A percentile compares a stretch with the other conserved stretches of the same genome.
phyloP scores from a whole-genome alignment of 2,113 vertebrate genomes.

The Heteronetta atricapilla region DNA sequence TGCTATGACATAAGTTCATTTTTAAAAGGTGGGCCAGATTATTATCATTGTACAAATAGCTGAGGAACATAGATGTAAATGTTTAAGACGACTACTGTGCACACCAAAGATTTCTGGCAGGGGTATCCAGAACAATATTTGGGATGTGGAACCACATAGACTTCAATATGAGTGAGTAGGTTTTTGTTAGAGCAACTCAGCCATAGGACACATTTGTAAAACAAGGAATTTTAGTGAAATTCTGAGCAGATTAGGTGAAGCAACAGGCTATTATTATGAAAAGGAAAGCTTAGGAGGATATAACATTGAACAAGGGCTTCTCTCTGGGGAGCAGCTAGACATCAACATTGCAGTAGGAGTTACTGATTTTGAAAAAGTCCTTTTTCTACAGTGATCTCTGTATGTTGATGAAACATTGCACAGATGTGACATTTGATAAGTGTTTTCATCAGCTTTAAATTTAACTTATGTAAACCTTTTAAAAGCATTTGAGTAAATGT shows the following conservation, averaged over 20 bases:
- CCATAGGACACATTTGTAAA: background rate
- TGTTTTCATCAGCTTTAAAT: background rate
- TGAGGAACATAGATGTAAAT: background rate
- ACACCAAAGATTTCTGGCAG: background rate
- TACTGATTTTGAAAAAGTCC: background rate
- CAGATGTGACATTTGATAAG: background rate
- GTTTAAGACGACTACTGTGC: background rate
- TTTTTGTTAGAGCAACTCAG: background rate
- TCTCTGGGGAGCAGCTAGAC: background rate
- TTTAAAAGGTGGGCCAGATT: background rate
- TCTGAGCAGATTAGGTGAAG: background rate
- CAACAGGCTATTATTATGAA: background rate
- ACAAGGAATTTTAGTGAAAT: background rate
- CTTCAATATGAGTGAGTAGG: rapidly evolving
- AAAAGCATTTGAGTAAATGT: background rate
- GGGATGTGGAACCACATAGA: background rate
- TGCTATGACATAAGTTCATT: background rate
- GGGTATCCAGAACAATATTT: background rate
- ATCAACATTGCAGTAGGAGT: background rate
- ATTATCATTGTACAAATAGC: background rate
- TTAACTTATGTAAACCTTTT: background rate
- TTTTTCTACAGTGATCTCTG: background rate
- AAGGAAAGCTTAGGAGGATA: background rate
- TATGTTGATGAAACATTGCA: background rate
- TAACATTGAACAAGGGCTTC: background rate